Evolutionary conservation across 2,113 vertebrate species (phyloP).

Genomic region (Rhabdornis inornatus): DNA sequence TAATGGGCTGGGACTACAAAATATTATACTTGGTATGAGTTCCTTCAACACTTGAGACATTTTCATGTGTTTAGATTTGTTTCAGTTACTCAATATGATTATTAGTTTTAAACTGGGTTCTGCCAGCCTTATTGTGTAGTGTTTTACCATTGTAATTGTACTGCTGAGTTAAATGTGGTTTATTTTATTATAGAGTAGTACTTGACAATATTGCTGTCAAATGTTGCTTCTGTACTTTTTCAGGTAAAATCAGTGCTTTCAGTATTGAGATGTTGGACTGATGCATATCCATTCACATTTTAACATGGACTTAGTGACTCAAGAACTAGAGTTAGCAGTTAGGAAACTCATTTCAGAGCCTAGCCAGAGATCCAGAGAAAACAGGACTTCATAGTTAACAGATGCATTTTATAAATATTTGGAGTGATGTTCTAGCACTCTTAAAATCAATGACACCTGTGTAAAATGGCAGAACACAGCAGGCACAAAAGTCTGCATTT

Average conservation of each 20-base stretch:
- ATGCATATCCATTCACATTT: neutral
- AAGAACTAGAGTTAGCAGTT: neutral
- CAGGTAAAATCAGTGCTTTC: neutral
- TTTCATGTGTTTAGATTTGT: neutral
- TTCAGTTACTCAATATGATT: neutral
- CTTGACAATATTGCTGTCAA: neutral
- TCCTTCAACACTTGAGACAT: neutral
- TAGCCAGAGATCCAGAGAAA: conserved; percentile 2
- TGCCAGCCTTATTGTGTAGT: neutral
- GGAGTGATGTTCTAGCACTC: conserved; percentile 43
- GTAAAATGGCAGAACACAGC: conserved; percentile 44
- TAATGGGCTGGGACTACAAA: neutral
- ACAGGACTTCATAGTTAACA: conserved; percentile 36
- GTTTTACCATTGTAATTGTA: neutral
- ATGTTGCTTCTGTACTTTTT: neutral
- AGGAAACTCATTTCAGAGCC: neutral
- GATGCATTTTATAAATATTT: conserved; percentile 56
- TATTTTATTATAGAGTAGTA: neutral
- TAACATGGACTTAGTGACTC: neutral
- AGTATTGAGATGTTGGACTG: neutral
- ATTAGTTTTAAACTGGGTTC: neutral
- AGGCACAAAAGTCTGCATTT: conserved; percentile 42
- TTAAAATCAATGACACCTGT: conserved; percentile 59
- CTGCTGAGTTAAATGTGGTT: neutral
- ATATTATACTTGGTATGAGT: neutral